phyloP scores from a whole-genome alignment of 2,113 vertebrate genomes.

The Dendrocopos noguchii region DNA sequence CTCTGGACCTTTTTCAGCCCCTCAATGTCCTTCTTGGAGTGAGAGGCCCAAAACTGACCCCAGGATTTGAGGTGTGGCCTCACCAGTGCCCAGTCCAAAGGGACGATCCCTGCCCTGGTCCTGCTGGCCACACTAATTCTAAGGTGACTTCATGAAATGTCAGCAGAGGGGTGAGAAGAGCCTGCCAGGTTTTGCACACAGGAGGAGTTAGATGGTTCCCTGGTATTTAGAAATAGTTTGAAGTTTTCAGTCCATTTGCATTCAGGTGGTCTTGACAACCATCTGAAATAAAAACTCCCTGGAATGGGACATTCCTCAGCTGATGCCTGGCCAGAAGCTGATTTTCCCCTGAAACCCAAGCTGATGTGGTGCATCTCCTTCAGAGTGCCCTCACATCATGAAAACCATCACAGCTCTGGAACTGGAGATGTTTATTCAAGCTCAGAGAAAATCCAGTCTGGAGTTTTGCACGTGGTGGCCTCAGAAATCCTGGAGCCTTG shows the following conservation, averaged over 20 bases:
- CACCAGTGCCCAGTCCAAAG: no score
- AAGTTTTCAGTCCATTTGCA: not conserved
- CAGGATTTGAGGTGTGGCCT: no score
- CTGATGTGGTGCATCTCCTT: not conserved
- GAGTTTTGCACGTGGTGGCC: not conserved
- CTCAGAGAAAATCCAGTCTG: not conserved
- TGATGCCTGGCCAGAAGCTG: not conserved
- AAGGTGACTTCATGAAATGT: not conserved
- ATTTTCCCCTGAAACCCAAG: not conserved
- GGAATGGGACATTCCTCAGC: not conserved
- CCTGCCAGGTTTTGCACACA: not conserved
- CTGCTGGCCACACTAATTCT: no score
- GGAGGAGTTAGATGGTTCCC: not conserved
- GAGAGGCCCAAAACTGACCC: no score
- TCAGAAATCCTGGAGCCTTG: rapidly evolving
- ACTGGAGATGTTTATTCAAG: not conserved
- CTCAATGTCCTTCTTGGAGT: no score
- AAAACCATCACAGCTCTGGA: not conserved
- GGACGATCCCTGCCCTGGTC: no score
- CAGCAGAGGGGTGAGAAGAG: not conserved
- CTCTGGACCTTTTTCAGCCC: no score
- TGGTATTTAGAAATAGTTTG: not conserved
- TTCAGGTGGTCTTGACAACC: no score
- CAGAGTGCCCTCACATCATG: not conserved
- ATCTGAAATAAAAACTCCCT: not conserved